Percentiles rank a stretch among this genome's conserved stretches.
These are phyloP conservation scores for Okamejei kenojei DNA, from an alignment of 2,797 vertebrate genomes.

Conservation along the genomic window DNA sequence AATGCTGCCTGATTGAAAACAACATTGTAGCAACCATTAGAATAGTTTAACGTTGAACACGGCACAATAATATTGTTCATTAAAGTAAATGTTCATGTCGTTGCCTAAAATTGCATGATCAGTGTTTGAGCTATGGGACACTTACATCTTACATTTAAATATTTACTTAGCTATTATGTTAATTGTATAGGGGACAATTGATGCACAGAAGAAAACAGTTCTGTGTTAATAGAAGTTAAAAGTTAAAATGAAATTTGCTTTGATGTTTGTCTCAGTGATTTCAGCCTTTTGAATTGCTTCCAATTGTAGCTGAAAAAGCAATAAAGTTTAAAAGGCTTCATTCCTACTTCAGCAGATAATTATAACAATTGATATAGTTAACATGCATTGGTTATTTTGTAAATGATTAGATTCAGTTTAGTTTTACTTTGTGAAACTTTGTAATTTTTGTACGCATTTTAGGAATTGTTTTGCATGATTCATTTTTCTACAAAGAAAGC, in stretches of 20 bases:
- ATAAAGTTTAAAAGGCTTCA: neutral
- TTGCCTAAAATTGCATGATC: neutral
- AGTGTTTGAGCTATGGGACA: neutral
- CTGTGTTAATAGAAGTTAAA: neutral
- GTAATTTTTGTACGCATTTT: neutral
- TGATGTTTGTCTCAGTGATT: neutral
- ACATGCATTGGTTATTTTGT: neutral
- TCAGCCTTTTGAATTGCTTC: neutral
- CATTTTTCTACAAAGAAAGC: neutral
- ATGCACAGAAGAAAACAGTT: neutral
- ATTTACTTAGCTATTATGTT: neutral
- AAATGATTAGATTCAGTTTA: neutral
- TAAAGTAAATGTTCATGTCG: neutral
- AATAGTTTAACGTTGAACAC: neutral
- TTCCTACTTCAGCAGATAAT: neutral
- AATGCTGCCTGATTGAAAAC: neutral
- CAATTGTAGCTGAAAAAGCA: neutral
- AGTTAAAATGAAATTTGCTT: neutral
- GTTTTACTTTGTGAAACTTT: neutral
- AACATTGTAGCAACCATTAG: neutral
- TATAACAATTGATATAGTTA: neutral
- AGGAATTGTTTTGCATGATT: neutral
- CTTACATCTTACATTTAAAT: neutral
- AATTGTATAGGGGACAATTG: neutral
- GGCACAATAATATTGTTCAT: neutral